Percentiles rank a stretch among this genome's conserved stretches.
phyloP scores from a whole-genome alignment of 2,888 invertebrate genomes.

The Lamproptera curius region DNA sequence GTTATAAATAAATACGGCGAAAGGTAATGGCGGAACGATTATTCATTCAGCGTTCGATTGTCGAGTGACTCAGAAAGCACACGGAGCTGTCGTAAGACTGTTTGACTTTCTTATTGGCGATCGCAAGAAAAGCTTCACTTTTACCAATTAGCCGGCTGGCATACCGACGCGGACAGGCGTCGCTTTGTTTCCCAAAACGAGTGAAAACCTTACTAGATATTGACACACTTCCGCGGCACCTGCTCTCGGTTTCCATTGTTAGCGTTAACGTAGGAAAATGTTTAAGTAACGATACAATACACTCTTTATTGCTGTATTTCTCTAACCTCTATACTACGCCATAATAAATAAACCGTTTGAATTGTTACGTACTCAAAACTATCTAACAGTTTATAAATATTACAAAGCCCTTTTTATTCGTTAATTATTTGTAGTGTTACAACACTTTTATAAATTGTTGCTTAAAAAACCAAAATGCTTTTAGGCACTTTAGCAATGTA shows the following conservation, averaged over 20 bases:
- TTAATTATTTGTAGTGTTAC: too few relatives aligned
- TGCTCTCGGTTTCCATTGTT: constrained; percentile 23
- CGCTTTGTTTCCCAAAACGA: constrained; percentile 67
- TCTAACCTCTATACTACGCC: background rate
- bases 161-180: constrained; percentile 45
- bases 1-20: constrained; percentile 25
- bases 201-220: constrained; percentile 58
- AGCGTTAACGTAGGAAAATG: constrained; percentile 3
- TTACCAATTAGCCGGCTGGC: constrained; percentile 66
- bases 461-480: too few relatives aligned
- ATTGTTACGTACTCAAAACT: too few relatives aligned
- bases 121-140: constrained; percentile 65
- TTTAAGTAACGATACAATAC: constrained; percentile 7
- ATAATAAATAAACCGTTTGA: too few relatives aligned
- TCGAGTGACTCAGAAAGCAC: constrained; percentile 46
- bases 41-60: constrained; percentile 35
- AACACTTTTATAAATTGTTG: too few relatives aligned
- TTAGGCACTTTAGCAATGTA: too few relatives aligned
- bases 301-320: background rate
- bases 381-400: too few relatives aligned
- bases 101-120: constrained; percentile 56
- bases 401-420: too few relatives aligned
- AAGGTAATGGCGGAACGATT: constrained; percentile 20
- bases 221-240: constrained; percentile 47
- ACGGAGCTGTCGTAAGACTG: constrained; percentile 48